Base-by-base conservation (phyloP, 2,113 vertebrate genomes). In the Brachyhypopomus occidentalis region DNA sequence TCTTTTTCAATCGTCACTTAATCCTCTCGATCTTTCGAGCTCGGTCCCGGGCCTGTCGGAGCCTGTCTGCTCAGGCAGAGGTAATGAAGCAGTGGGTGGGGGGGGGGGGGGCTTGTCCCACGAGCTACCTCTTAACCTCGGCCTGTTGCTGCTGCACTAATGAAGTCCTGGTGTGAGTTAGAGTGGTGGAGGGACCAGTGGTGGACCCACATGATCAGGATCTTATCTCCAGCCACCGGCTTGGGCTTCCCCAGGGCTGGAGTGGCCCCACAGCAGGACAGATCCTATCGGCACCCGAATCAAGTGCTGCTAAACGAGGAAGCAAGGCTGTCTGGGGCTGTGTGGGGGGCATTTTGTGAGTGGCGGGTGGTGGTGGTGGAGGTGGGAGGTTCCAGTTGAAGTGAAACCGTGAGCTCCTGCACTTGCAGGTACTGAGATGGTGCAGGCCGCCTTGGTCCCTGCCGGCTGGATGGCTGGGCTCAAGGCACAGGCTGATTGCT, bases 261-360 rank as follows among this genome's bases (percentile, higher is more conserved):
- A 83, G 67, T 70, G 7, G 27, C 60, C 62, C 71, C 67, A 58
- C 75, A 78, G 52, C 23, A 8, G 11, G 34, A 45, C 52, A 67
- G 74, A 66, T 73, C 60, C 4, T 81, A 77, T 75, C 83, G 75
- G 55, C 23, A 6, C 36, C 70, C 38, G 41, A 59, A 78, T 63
- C 38, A 78, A 85, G n/a, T 60, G 60, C 60, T 16, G 63, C 48
- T 77, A 73, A 77, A 84, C 72, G 59, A 73, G 60, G 52, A n/a
- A 59, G 56, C 64, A 8, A 81, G 79, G 34, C 55, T 58, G 75
- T 52, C 45, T 52, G 9, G 7, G 45, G 45, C 45, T 8, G 5
- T 52, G 45, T 2, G 12, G 45, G 45, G 14, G 45, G 45, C 9
- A 9, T 4, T 41, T 41, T 41, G 41, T 41, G 41, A 41, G 41